Evolutionary conservation across 1,140 invertebrate species (phyloP), one percentile per base, ranked within the genome.

Genomic region (Harpegnathos saltator): DNA sequence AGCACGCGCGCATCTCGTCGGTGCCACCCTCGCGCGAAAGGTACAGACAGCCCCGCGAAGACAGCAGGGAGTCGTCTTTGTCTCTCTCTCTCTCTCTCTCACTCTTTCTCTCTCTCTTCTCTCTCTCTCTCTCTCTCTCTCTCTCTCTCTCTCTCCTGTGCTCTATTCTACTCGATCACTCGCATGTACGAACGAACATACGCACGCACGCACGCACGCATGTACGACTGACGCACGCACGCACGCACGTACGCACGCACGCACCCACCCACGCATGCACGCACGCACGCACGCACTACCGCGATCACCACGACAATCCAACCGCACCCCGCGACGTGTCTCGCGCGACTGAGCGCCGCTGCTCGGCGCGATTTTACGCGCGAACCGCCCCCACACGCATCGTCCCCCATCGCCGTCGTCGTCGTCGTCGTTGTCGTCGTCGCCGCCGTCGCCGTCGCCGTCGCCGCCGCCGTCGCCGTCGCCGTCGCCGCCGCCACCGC

Each of bases 341-440:
- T 65, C 83, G 78, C 80, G 86, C 86, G 87, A 89, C 87, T 89
- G 74, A 82, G 62, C 83, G 86, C 14, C 85, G 50, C 63, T 24
- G 69, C 71, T 84, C 82, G 38, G 65, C 78, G 56, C 74, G 86
- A 89, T 88, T 89, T 89, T 89, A 88, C 83, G 87, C 87, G 87
- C 87, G 86, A 89, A 89, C 78, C 86, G 12, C 44, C 82, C 78
- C 75, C 63, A 69, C 74, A 56, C 38, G 22, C 38, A 22, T 48
- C 59, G 59, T 48, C 15, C 58, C 22, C n/a, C 29, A 12, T 44
- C 29, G 56, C 26, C 52, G 19, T 59, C 14, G 56, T 59, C 29
- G 33, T 59, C 14, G 50, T 24, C 7, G 54, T 56, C 12, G 52
- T 56, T 5, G n/a, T 22, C 33, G 66, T 50, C 66, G 54, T 24